Percentiles rank a stretch among this genome's conserved stretches.
Conservation (phyloP, 2,113 vertebrate species). For the Protomyctophum bolini region DNA sequence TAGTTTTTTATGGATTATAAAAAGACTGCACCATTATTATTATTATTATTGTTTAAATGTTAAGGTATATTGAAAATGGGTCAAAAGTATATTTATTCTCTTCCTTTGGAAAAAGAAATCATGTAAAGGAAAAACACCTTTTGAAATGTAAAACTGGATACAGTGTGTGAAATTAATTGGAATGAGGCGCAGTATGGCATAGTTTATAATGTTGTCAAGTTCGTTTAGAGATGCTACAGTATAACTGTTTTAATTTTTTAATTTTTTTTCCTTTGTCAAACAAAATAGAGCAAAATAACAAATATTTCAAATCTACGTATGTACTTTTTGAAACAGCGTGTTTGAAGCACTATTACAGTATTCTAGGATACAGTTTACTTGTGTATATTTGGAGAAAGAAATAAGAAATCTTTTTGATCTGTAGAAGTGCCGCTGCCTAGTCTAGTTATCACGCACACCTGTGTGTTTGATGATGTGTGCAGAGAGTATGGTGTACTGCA, state of each 20-base stretch:
- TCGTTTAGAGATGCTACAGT: conserved; percentile 78
- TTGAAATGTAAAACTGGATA: conserved; percentile 74
- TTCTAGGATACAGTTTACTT: conserved; percentile 80
- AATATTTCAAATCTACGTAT: conserved; percentile 78
- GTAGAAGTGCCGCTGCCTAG: conserved; percentile 81
- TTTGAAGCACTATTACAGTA: conserved; percentile 80
- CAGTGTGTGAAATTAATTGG: conserved; percentile 70
- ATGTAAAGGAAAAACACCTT: conserved; percentile 69
- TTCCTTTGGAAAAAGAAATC: conserved; percentile 70
- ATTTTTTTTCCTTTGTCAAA: conserved; percentile 69
- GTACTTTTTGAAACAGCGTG: conserved; percentile 76
- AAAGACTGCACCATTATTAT: conserved; percentile 72
- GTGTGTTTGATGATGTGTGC: conserved; percentile 79
- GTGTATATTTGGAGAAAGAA: conserved; percentile 79
- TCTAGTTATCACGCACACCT: conserved; percentile 78
- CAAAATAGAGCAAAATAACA: conserved; percentile 73
- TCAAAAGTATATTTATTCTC: conserved; percentile 76
- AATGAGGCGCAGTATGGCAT: conserved; percentile 79
- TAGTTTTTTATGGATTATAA: conserved; percentile 68
- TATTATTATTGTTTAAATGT: conserved; percentile 76
- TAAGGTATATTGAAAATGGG: conserved; percentile 71
- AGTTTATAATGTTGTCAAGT: conserved; percentile 80
- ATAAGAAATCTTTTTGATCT: conserved; percentile 78
- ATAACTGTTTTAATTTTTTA: conserved; percentile 73
- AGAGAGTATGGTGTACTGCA: conserved; percentile 82